Percentiles rank a stretch among this genome's conserved stretches.
These are phyloP conservation scores for Lutjanus erythropterus DNA, from an alignment of 2,113 vertebrate species.

Conservation along the genomic window DNA sequence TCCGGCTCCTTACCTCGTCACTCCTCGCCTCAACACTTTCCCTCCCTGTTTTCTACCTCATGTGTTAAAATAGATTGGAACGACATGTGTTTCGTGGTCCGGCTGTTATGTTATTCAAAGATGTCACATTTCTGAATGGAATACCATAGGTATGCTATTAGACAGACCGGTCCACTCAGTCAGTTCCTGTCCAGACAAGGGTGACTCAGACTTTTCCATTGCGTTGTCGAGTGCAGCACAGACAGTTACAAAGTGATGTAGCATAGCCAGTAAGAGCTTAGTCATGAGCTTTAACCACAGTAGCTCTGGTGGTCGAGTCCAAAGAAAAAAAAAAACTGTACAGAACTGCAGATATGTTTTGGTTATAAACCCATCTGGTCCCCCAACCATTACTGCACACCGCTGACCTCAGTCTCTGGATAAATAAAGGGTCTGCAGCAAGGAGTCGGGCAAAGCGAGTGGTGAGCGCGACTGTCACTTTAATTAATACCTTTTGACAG, in stretches of 20 bases:
- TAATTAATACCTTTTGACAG: conserved; percentile 38
- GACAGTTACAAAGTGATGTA: conserved; percentile 68
- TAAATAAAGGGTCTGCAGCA: conserved; percentile 63
- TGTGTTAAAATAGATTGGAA: conserved; percentile 44
- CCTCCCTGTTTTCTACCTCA: conserved; percentile 3
- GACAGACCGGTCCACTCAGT: conserved; percentile 66
- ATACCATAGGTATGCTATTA: conserved; percentile 63
- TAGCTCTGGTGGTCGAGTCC: conserved; percentile 67
- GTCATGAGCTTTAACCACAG: conserved; percentile 79
- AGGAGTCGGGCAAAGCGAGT: conserved; percentile 17
- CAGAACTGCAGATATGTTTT: conserved; percentile 73
- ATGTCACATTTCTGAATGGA: conserved; percentile 73
- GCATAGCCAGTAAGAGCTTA: conserved; percentile 73
- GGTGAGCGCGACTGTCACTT: conserved; percentile 12
- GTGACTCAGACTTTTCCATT: conserved; percentile 83
- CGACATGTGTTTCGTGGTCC: conserved; percentile 46
- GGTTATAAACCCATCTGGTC: conserved; percentile 66
- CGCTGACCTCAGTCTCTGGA: conserved; percentile 68
- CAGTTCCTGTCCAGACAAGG: conserved; percentile 81
- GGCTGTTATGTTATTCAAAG: conserved; percentile 54
- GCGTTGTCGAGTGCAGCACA: conserved; percentile 49
- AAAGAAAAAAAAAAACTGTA: conserved; percentile 45
- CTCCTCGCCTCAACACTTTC: conserved; percentile 44
- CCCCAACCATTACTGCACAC: conserved; percentile 45
- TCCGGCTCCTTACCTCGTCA: conserved; percentile 32